Conservation (phyloP, 2,113 vertebrate species). For the Entomyzon cyanotis region DNA sequence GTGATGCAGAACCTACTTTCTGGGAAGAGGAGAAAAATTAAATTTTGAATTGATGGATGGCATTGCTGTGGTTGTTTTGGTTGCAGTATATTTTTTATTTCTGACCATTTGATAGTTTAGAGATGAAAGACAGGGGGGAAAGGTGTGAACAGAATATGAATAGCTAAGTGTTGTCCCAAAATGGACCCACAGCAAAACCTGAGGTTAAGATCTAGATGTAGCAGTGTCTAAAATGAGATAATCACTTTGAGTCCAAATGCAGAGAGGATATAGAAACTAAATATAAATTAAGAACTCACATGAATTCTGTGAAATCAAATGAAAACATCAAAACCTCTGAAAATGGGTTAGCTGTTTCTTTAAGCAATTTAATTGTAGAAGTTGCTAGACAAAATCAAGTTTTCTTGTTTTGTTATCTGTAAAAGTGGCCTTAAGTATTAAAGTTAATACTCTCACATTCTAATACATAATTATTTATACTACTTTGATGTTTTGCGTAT, state of each 20-base stretch:
- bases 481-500: conserved; percentile 62
- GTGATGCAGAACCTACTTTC: background rate
- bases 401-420: conserved; percentile 35
- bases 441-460: conserved; percentile 39
- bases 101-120: background rate
- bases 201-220: background rate
- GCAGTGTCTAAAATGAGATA: background rate
- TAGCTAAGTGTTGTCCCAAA: background rate
- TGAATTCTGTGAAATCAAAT: background rate
- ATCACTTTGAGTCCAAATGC: background rate
- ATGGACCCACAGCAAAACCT: background rate
- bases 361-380: conserved; percentile 37
- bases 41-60: background rate
- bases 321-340: conserved; percentile 16
- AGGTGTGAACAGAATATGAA: background rate
- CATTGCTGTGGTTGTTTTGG: background rate
- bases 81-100: background rate
- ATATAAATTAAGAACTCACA: background rate
- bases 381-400: background rate
- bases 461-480: conserved; percentile 62
- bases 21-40: background rate
- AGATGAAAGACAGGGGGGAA: background rate
- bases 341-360: conserved; percentile 49
- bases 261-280: conserved; percentile 3
- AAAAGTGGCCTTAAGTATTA: conserved; percentile 46